Base-by-base conservation (phyloP, 2,888 invertebrate genomes). In the Lasioglossum figueresi region DNA sequence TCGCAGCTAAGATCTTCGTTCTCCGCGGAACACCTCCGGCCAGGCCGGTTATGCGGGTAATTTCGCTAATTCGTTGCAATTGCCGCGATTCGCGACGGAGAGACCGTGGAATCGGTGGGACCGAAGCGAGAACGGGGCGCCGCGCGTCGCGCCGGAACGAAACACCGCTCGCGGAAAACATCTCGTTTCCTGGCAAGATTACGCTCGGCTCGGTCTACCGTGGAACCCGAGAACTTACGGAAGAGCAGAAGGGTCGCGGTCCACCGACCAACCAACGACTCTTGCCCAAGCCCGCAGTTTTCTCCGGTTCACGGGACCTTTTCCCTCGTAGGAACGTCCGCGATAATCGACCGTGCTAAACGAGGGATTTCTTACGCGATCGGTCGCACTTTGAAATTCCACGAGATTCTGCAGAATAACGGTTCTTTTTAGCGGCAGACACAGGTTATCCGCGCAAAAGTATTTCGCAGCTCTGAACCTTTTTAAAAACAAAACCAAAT, bases 61-160 rank as follows among this genome's bases (percentile, higher is more conserved):
- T 90, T 90, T 85, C 86, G 88, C 86, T 90, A 89, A 90, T 89
- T 90, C 84, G 83, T 85, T 82, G 86, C 86, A 90, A 90, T 90
- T 89, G 86, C 89, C 81, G 43, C 75, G 86, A 89, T 86, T 89
- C 86, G 84, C 83, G 74, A 80, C 76, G 63, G 56, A 56, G 76
- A 31, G 70, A 52, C 16, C 27, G 80, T 59, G 80, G 73, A 66
- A 74, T 37, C 31, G 45, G 43, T 5, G 76, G 8, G 31, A 31
- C 12, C 19, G 43, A 19, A 37, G 48, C 52, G 68, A 12, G 56
- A 27, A 34, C 52, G 43, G 52, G 77, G 45, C 45, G 27, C 12
- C 59, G n/a, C 68, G 84, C 78, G 27, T 2, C 16, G 59, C 79
- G 31, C 6, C 59, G 59, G 31, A 16, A 63, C 59, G 16, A 31